Conservation (phyloP, 2,888 invertebrate species). For the Anthrax anthrax region DNA sequence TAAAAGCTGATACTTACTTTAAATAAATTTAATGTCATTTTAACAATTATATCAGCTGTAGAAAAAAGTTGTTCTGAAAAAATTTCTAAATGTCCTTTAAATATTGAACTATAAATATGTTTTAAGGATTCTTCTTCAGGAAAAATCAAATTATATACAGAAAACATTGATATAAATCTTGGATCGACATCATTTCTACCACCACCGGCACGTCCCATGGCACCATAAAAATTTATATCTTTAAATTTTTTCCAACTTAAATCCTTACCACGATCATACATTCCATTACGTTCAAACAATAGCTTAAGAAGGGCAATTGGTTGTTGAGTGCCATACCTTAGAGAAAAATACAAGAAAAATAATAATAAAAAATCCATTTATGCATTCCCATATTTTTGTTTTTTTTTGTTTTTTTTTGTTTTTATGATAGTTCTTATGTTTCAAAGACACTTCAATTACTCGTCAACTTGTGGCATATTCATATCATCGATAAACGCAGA, state of each 20-base stretch:
- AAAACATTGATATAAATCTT: constrained; percentile 82
- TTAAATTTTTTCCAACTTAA: constrained; percentile 78
- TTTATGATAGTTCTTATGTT: no score
- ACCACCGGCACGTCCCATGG: constrained; percentile 80
- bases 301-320: constrained; percentile 85
- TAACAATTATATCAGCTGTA: constrained; percentile 51
- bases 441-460: constrained; percentile 17
- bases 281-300: constrained; percentile 74
- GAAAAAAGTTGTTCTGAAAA: constrained; percentile 54
- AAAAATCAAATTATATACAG: constrained; percentile 72
- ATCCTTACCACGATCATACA: constrained; percentile 80
- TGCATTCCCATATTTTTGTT: no score
- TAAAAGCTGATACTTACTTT: constrained; percentile 46
- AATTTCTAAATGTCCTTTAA: constrained; percentile 56
- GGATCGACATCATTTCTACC: constrained; percentile 84
- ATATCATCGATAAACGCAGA: constrained; percentile 86
- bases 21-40: constrained; percentile 69
- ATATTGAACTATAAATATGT: constrained; percentile 70
- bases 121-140: constrained; percentile 63
- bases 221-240: constrained; percentile 62
- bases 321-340: constrained; percentile 76
- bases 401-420: no score
- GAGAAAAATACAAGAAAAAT: neutral
- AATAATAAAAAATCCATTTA: neutral
- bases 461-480: constrained; percentile 75